A percentile compares a stretch with the other conserved stretches of the same genome.
phyloP scores from a whole-genome alignment of 1,140 invertebrate species.

The Dinoponera quadriceps region DNA sequence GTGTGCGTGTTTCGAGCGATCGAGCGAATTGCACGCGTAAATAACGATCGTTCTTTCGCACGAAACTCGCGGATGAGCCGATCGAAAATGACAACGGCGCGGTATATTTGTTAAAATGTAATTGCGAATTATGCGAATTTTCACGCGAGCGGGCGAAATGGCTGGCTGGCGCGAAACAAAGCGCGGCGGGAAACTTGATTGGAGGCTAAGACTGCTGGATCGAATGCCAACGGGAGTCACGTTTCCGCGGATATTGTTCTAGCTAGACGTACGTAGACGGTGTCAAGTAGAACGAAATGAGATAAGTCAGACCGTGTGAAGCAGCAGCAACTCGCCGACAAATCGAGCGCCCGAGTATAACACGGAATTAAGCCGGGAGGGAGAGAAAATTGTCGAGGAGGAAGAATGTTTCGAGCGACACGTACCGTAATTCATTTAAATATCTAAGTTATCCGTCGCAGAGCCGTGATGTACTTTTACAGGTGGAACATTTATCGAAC shows the following conservation, averaged over 20 bases:
- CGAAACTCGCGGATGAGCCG: constrained; percentile 6
- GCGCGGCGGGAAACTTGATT: background rate
- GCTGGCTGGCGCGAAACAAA: background rate
- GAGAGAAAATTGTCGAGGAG: background rate
- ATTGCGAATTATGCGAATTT: background rate
- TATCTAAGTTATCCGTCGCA: background rate
- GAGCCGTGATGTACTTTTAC: too few species aligned
- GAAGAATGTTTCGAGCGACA: background rate
- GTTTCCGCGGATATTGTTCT: constrained; percentile 25
- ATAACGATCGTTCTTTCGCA: background rate
- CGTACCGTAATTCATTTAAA: too few species aligned
- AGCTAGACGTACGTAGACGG: background rate
- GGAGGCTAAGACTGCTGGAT: constrained; percentile 1
- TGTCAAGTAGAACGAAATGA: constrained; percentile 37
- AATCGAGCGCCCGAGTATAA: background rate
- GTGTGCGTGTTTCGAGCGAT: constrained; percentile 9
- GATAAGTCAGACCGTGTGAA: constrained; percentile 29
- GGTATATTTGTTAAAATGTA: constrained; percentile 15
- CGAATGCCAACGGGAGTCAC: constrained; percentile 14
- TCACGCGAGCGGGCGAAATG: background rate
- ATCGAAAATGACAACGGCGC: constrained; percentile 4
- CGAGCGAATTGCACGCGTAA: constrained; percentile 5
- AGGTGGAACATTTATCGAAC: too few species aligned
- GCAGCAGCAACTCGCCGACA: background rate
- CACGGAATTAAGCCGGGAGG: background rate